These are phyloP conservation scores for Eilema sororculum DNA, from an alignment of 2,888 invertebrate species.

Conservation along the genomic window DNA sequence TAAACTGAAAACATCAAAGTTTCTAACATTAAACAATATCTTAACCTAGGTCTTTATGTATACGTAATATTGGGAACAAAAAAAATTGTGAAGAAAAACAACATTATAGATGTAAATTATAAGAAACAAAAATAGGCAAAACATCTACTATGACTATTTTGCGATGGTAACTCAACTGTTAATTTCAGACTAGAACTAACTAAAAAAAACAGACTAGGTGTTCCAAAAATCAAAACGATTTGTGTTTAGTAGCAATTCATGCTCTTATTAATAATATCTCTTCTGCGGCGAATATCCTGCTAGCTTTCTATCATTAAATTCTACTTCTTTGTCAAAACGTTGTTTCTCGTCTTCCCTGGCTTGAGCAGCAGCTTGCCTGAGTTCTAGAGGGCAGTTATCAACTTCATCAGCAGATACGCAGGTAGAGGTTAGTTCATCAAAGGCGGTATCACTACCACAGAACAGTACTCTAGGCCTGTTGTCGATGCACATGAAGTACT, in stretches of 20 bases:
- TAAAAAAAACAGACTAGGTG: conserved; percentile 36
- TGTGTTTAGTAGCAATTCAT: neutral
- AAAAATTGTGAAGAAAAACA: neutral
- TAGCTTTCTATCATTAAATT: conserved; percentile 51
- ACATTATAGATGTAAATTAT: conserved; percentile 19
- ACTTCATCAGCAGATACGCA: conserved; percentile 94
- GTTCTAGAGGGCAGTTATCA: conserved; percentile 88
- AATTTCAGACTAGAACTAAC: conserved; percentile 52
- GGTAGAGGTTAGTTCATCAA: conserved; percentile 90
- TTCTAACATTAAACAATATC: neutral
- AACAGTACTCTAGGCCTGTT: conserved; percentile 91
- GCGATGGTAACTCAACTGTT: conserved; percentile 50
- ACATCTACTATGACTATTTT: conserved; percentile 34
- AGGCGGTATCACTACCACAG: conserved; percentile 93
- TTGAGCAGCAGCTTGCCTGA: conserved; percentile 65
- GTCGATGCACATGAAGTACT: conserved; percentile 92
- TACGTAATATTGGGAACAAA: conserved; percentile 10
- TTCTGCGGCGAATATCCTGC: conserved; percentile 9
- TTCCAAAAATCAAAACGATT: conserved; percentile 8
- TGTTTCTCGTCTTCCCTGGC: conserved; percentile 68
- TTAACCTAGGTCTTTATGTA: conserved; percentile 30
- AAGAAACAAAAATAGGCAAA: conserved; percentile 22
- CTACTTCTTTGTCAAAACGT: conserved; percentile 65
- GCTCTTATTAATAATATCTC: neutral
- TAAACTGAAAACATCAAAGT: conserved; percentile 2